Evolutionary conservation across 2,113 vertebrate species (phyloP), one percentile per base, ranked within the genome.

Genomic region (Pitta sordida): DNA sequence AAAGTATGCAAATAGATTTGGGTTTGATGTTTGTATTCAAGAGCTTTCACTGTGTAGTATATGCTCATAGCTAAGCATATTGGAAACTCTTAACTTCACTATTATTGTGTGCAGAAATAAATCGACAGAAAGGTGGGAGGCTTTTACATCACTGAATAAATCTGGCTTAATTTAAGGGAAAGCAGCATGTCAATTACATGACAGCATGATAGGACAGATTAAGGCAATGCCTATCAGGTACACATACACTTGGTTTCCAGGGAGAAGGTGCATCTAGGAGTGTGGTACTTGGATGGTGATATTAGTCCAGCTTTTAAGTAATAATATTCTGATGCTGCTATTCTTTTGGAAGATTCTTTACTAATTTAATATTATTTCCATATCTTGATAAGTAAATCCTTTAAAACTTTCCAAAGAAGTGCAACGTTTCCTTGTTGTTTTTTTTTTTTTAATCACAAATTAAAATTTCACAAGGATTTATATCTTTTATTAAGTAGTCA

Each of bases 111-210:
- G 37, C 34, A 75, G 21, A 60, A 4, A 22, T 27, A 7, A 6
- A 29, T 19, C 39, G 74, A 62, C 34, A 81, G 56, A 60, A 60
- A 32, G 2, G 26, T 49, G n/a, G 17, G 44, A 70, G 32, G 16
- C 10, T 70, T 52, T 43, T 41, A 18, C 27, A 30, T 15, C 0
- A 0, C 21, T 0, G 0, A 32, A 37, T 15, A 83, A 53, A 71
- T 27, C 18, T 34, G 19, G 1, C 39, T 75, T 52, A 56, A n/a
- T 48, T 68, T 60, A 60, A 75, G 20, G 39, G 58, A 58, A 80
- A 52, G 29, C 32, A 46, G 10, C 13, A 27, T 30, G 30, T 36
- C 32, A 43, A 5, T 43, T 53, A 1, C 11, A 8, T 52, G 39
- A 44, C n/a, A 67, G 32, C 19, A 20, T 71, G 29, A 39, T 48